Conservation (phyloP, 2,888 invertebrate genomes). For the Cantharis rufa region DNA sequence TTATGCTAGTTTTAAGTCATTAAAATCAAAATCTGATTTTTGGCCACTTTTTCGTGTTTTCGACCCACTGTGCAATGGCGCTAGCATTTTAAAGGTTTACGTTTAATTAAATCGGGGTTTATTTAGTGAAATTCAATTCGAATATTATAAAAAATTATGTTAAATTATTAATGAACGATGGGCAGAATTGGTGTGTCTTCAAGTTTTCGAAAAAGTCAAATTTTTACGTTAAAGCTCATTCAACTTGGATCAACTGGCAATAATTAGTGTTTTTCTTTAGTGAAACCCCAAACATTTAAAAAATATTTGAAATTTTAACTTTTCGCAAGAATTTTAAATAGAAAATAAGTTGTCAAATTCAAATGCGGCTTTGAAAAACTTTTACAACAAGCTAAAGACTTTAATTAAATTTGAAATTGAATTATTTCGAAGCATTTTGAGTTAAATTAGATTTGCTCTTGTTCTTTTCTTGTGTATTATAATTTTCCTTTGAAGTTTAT, state of each 20-base stretch:
- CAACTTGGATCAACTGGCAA: background rate
- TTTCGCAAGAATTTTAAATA: background rate
- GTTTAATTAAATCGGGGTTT: background rate
- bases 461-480: background rate
- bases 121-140: background rate
- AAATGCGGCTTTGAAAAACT: background rate
- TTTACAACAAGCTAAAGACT: conserved; percentile 3
- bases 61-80: no score
- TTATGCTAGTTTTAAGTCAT: no score
- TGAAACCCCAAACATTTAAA: background rate
- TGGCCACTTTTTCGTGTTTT: no score
- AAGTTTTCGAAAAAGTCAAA: background rate
- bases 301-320: background rate
- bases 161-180: no score
- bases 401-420: conserved; percentile 13
- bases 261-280: background rate
- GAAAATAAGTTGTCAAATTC: conserved; percentile 8
- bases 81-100: background rate
- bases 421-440: conserved; percentile 8
- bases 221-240: background rate
- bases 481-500: background rate
- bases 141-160: background rate
- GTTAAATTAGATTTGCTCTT: conserved; percentile 1
- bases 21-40: no score
- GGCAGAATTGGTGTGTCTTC: background rate